Base-by-base conservation (phyloP, 2,797 vertebrate genomes). In the Merluccius polli region DNA sequence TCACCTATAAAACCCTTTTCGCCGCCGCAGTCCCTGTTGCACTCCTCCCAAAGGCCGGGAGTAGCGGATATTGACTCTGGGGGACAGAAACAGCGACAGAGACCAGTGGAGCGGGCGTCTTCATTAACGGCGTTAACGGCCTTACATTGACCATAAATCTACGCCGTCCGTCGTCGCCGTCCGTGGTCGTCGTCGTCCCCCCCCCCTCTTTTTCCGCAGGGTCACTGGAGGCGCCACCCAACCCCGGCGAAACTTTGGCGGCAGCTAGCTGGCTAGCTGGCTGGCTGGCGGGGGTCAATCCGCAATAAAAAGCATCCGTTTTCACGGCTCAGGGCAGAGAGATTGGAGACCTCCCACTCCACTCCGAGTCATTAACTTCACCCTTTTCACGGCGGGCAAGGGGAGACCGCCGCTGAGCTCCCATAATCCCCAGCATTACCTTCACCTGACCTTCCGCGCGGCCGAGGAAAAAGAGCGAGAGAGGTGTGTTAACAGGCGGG, bases 81-180 rank as follows among this genome's bases (percentile, higher is more conserved):
- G 81, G 83, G 81, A 82, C 83, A 73, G 83, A 78, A 81, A 74
- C 72, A 4, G 80, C 79, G 85, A 73, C 83, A 65, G 67, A n/a
- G 69, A 74, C 80, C 78, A 87, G 77, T 81, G 82, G 87, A 90
- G 86, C 90, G 82, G 73, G 85, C 86, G 10, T 89, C 88, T 85
- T 93, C 90, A 92, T 93, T 94, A 94, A 92, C 86, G 83, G 82
- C 44, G 88, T 93, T 94, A 94, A 92, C 86, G 83, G 82, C 48
- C 89, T 88, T 87, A 93, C 92, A 94, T 94, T 95, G 93, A 93
- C 92, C 91, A 86, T 90, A 93, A 91, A 90, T 91, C 90, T 87
- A 79, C 78, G 4, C 44, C 30, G 16, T 44, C 41, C 71, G 15
- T 2, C 71, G 21, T 5, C 70, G 0, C 70, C 21, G 33, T 2